Evolutionary conservation across 1,140 invertebrate genomes (phyloP), one percentile per base, ranked within the genome.

Genomic region (Anastrepha ludens): DNA sequence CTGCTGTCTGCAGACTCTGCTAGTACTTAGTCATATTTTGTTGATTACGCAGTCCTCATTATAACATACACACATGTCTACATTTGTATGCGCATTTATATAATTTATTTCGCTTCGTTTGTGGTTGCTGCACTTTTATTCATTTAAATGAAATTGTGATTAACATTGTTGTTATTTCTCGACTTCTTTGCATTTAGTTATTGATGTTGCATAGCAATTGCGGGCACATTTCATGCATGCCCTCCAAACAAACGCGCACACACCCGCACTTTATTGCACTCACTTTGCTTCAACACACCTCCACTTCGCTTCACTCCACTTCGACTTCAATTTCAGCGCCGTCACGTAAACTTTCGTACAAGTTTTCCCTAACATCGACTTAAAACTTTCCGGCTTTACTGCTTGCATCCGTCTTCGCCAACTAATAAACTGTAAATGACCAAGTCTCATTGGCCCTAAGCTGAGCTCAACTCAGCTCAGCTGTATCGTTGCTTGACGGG

Each of bases 361-460:
- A 55, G 20, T 55, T 81, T 81, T 81, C 74, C 13, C 60, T 13
- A 62, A n/a, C 60, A 62, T 13, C 9, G 60, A 9, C 15, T 55
- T 11, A 55, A 6, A 11, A 8, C 50, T 55, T 55, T 55, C 6
- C 50, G 50, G 50, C 50, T 55, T 55, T 55, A 55, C 50, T 55
- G 60, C 60, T 62, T 62, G 47, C 74, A 29, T 55, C 74, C 74
- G 74, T 55, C 74, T 81, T 81, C 74, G 47, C 74, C 74, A 81
- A 55, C 74, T 20, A 50, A 55, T n/a, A 17, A 81, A 81, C 47
- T 81, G 74, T 29, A 81, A 81, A 81, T 81, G 74, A 81, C 74
- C 74, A 81, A 41, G 47, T 50, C 47, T 81, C 74, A 55, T 55
- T 81, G 74, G 44, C 74, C 74, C 74, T 81, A 81, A 81, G 74